Evolutionary conservation across 1,140 invertebrate genomes (phyloP).

Genomic region (Octopus bimaculoides): DNA sequence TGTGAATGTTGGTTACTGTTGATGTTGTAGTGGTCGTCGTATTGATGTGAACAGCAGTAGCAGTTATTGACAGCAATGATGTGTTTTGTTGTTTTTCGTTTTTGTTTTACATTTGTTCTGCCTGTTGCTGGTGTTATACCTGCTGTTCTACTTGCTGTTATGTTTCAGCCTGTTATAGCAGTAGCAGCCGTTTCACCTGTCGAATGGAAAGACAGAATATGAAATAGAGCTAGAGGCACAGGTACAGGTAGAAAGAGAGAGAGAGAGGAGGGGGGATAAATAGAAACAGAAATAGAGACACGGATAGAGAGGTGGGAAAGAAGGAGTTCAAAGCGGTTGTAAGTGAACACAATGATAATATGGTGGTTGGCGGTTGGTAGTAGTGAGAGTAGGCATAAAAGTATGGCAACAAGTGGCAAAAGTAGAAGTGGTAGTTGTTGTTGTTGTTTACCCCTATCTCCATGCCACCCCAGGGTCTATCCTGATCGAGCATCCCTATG

Average conservation of each 20-base stretch:
- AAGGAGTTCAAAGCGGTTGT: background rate
- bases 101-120: background rate
- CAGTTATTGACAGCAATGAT: background rate
- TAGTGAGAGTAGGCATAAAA: background rate
- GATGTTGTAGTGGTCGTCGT: background rate
- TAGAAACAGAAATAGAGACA: background rate
- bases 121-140: too few relatives aligned
- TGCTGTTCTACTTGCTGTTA: too few relatives aligned
- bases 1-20: background rate
- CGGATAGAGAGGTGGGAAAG: background rate
- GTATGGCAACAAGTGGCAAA: background rate
- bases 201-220: background rate
- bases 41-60: background rate
- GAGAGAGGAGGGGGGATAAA: background rate
- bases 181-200: background rate
- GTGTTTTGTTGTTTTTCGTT: background rate
- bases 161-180: background rate
- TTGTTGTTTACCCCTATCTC: too few relatives aligned
- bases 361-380: background rate
- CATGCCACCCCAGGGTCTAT: too few relatives aligned
- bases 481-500: too few relatives aligned
- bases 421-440: background rate
- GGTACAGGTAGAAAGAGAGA: background rate
- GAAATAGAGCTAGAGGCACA: background rate
- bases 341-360: background rate